Base-by-base conservation (phyloP, 2,113 vertebrate species). In the Poeciliopsis occidentalis region DNA sequence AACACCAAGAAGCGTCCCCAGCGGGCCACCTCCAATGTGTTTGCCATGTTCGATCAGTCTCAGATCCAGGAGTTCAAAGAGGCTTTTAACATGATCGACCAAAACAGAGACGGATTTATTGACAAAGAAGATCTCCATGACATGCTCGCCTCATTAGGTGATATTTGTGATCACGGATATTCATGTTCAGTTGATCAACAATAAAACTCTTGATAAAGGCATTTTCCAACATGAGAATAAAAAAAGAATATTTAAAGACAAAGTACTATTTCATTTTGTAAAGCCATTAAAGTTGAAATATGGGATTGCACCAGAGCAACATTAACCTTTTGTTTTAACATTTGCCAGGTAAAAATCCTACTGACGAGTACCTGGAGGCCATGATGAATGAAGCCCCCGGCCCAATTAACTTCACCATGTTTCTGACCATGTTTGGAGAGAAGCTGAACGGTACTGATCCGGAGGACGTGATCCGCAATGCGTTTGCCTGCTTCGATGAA, bases 401-500 rank as follows among this genome's bases (percentile, higher is more conserved):
- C 0, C 97, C 97, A 8, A 97, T 98, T 73, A 98, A 98, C 85
- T 98, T 98, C 75, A 98, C 97, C 0, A 98, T 98, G 97, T 98
- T 98, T 68, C 96, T 98, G 68, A 98, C 97, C 7, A 98, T 98
- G 97, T 98, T 98, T 80, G 97, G 97, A n/a, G 97, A 98, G 84
- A 98, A 98, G 90, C 76, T 95, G 39, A 96, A 95, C 27, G 94
- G 93, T 64, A 96, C 93, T 6, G 94, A 95, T 64, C 93, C 94
- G 0, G 97, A 97, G 77, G 97, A 98, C 4, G 97, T 98, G 3
- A 98, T 97, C 87, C 95, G 96, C 63, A 98, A 98, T 0, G 97
- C 97, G 37, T 98, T 98, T 85, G 97, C 96, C 57, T 98, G 97
- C 89, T 98, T 98, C 44, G 97, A 98, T 32, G 97, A 98, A 69